Base-by-base conservation (phyloP, 1,140 invertebrate genomes). In the Heterodera carotae region DNA sequence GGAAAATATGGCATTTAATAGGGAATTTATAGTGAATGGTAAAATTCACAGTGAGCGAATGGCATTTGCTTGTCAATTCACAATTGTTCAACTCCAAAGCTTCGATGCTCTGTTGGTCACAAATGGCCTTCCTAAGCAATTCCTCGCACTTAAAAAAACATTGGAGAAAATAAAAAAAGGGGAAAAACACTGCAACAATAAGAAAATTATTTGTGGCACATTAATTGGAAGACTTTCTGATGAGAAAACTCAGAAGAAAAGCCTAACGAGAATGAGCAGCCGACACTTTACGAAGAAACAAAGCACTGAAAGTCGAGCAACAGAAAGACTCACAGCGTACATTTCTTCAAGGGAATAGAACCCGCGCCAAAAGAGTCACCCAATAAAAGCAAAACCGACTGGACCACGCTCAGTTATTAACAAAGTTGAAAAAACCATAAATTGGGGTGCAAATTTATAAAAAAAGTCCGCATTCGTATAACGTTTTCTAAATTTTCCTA, bases 61-160 rank as follows among this genome's bases (percentile, higher is more conserved):
- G 25, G 53, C 81, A 83, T 56, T 83, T 84, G 15, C 25, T 27
- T 7, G 78, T 75, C 29, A 81, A 15, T 15, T 81, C 66, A n/a
- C 18, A n/a, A 34, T 71, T 53, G 36, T 80, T 36, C 25, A 18
- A 10, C 53, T 79, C 56, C 12, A 79, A 39, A 7, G 29, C 56
- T 27, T 25, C 67, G 22, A 33, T 80, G 56, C 36, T 53, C 33
- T 77, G 33, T 5, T 59, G 22, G 8, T 78, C 77, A 39, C 31
- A 53, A 18, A 76, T 48, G n/a, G 64, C 53, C 39, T 64, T 78
- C 33, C 70, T 66, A 15, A 78, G 31, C 33, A 78, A 68, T 34
- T 64, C 62, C 33, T 78, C 77, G 62, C 77, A 78, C 77, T 78
- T 31, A 76, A 76, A 78, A 48, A 18, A 8, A 59, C n/a, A 67